Evolutionary conservation across 2,113 vertebrate species (phyloP).

Genomic region (Scatophagus argus): DNA sequence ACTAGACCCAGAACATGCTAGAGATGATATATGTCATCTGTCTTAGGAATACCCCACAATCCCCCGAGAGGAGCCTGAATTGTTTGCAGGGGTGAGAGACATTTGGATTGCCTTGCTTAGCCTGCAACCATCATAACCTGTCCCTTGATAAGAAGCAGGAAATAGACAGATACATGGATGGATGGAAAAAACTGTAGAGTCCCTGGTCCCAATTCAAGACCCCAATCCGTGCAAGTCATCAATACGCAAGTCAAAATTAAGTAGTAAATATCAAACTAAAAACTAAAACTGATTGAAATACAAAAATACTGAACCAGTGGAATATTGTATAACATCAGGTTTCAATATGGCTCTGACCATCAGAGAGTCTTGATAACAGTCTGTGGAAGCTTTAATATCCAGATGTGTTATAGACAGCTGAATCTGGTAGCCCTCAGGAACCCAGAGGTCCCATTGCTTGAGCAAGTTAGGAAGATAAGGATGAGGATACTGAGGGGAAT

Average conservation of each 20-base stretch:
- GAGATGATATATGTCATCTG: too few species aligned
- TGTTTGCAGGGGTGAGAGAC: too few species aligned
- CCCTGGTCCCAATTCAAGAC: neutral
- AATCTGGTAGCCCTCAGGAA: slow-evolving; percentile 85
- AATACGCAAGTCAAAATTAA: neutral
- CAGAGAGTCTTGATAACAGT: slow-evolving; percentile 89
- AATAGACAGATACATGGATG: too few species aligned
- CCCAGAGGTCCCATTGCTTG: slow-evolving; percentile 83
- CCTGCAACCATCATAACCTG: too few species aligned
- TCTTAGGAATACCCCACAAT: too few species aligned
- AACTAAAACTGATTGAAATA: neutral
- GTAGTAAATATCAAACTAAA: neutral
- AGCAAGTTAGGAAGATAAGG: slow-evolving; percentile 85
- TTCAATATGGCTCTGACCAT: slow-evolving; percentile 78
- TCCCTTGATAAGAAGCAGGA: too few species aligned
- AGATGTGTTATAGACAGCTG: slow-evolving; percentile 88
- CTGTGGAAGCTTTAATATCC: slow-evolving; percentile 87
- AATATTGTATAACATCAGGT: neutral
- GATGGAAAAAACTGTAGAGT: neutral
- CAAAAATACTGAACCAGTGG: neutral
- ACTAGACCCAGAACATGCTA: too few species aligned
- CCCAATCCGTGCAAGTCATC: neutral
- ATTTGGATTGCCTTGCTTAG: too few species aligned
- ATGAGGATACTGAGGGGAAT: slow-evolving; percentile 88
- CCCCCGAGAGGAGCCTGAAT: too few species aligned